Base-by-base conservation (phyloP, 1,140 invertebrate species). In the Penaeus vannamei region DNA sequence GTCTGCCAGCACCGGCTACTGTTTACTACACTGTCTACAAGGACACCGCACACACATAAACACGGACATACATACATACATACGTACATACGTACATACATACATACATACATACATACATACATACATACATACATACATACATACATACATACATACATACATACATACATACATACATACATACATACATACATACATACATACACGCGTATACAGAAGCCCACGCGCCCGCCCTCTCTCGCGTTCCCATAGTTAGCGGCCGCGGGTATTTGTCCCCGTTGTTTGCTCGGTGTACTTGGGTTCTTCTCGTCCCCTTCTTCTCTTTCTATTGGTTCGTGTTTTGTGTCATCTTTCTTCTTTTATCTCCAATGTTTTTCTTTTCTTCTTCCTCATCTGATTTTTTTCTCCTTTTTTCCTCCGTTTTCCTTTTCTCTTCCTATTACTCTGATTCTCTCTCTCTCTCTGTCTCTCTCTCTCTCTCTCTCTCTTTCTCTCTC, bases 141-240 rank as follows among this genome's bases (percentile, higher is more conserved):
- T 46, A n/a, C 53, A 46, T 46, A n/a, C 53, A 46, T 46, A n/a
- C 53, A 46, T 46, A n/a, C 64, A 66, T 7, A 66, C 23, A 36
- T 5, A 80, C 32, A 80, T 32, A 80, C 32, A 80, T 32, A 80
- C 32, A 80, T 32, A 80, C 32, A 80, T 32, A 80, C 32, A 80
- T 32, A 81, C 42, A 81, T 42, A 81, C 42, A 81, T 7, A 81
- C 79, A 17, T 1, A 53, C 79, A 81, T 42, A 23, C 26, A 4
- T 23, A 81, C 22, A 22, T 19, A 32, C 10, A 22, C n/a, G 2
- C 4, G 2, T 1, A 42, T 4, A 53, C 5, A 26, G 3, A 53
- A 14, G 14, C 79, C 42, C 79, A 8, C 42, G 7, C 79, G 42
- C 79, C 4, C 46, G 7, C 42, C 10, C 46, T 53, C 46, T 53